These are phyloP conservation scores for Palythoa caribaeorum DNA, from an alignment of 92 coral and sea anemone species.

Conservation along the genomic window DNA sequence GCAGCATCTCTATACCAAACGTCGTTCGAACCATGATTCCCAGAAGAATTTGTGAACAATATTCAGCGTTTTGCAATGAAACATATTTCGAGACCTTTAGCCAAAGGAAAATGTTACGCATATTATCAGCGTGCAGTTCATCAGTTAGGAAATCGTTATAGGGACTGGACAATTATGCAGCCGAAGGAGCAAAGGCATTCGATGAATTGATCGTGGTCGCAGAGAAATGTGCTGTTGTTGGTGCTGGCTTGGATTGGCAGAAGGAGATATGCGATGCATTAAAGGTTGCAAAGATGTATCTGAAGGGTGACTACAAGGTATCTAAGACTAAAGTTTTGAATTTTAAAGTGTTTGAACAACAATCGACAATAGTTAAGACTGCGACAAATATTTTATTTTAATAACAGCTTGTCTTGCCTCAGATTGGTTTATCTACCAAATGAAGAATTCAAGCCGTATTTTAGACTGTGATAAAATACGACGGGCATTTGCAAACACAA, in stretches of 20 bases:
- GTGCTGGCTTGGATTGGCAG: conserved; percentile 26
- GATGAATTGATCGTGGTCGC: conserved; percentile 35
- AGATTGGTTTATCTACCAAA: not conserved
- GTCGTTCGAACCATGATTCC: conserved; percentile 71
- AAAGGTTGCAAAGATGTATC: conserved; percentile 51
- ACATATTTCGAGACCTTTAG: conserved; percentile 52
- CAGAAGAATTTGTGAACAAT: conserved; percentile 63
- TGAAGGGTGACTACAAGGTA: conserved; percentile 59
- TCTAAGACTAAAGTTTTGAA: not conserved
- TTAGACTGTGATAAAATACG: too few species aligned
- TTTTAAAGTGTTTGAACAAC: not conserved
- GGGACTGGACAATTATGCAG: conserved; percentile 58
- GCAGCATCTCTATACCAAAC: conserved; percentile 57
- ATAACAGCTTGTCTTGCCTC: not conserved
- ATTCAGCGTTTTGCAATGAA: conserved; percentile 54
- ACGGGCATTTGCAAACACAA: too few species aligned
- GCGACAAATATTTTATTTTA: not conserved
- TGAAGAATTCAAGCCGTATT: too few species aligned
- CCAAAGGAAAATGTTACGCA: conserved; percentile 50
- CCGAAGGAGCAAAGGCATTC: conserved; percentile 62
- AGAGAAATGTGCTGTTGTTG: not conserved
- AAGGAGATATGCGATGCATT: conserved; percentile 1
- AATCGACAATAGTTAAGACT: not conserved
- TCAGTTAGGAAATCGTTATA: conserved; percentile 59
- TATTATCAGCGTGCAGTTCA: conserved; percentile 48